Base-by-base conservation (phyloP, 92 coral and sea anemone genomes). In the Paragorgia papillata region DNA sequence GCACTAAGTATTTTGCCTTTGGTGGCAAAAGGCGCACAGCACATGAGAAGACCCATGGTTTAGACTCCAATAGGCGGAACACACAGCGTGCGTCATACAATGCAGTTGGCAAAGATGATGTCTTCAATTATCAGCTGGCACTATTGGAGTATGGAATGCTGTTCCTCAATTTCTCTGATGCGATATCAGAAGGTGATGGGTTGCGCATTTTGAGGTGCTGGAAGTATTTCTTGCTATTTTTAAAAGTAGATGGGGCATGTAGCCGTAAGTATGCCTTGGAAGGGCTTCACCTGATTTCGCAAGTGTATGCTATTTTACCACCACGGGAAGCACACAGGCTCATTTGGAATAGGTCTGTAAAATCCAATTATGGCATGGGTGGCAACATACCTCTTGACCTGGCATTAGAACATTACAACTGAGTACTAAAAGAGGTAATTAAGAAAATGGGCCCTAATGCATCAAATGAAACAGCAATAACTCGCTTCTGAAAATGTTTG, bases 321-420 rank as follows among this genome's bases (percentile, higher is more conserved):
- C n/a, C n/a, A n/a, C n/a, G n/a, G n/a, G n/a, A n/a, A n/a, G n/a
- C n/a, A n/a, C n/a, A n/a, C n/a, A n/a, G n/a, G n/a, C n/a, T n/a
- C n/a, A n/a, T n/a, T n/a, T n/a, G n/a, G n/a, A n/a, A n/a, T n/a
- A n/a, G n/a, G n/a, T n/a, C n/a, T n/a, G n/a, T n/a, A n/a, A 66
- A 66, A 66, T 31, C 49, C 54, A 65, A 65, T 27, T 20, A 65
- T 65, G 44, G 20, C 12, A 9, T 65, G 73, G 73, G 73, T 66
- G 74, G 74, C 55, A 66, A 66, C 57, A 43, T 66, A 34, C 74
- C 74, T n/a, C n/a, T n/a, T n/a, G n/a, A n/a, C n/a, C n/a, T n/a
- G n/a, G n/a, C n/a, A n/a, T n/a, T n/a, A n/a, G 48, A 66, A 43
- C 48, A 34, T 28, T 8, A 34, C 35, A 66, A 66, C 74, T 21